phyloP scores from a whole-genome alignment of 2,888 invertebrate genomes.

The Euzetes globulus region DNA sequence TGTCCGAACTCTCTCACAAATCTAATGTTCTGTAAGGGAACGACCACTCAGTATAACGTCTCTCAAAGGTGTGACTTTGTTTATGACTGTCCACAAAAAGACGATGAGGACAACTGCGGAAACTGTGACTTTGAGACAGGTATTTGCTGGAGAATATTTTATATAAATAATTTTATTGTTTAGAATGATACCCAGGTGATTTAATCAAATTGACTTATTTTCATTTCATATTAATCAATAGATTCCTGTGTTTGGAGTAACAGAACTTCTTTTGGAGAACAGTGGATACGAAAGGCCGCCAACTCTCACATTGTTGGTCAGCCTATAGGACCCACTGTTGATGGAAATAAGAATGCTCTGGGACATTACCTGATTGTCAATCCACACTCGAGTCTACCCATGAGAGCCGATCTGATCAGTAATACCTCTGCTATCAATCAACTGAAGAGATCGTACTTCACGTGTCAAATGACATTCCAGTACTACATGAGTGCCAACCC shows the following conservation, averaged over 20 bases:
- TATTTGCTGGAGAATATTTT: not conserved
- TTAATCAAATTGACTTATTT: too few relatives aligned
- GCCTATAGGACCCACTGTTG: not conserved
- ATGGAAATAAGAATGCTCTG: not conserved
- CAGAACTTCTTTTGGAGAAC: not conserved
- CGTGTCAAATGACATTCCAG: conserved; percentile 24
- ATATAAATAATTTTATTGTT: too few relatives aligned
- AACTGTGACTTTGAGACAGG: conserved; percentile 23
- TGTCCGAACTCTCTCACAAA: not conserved
- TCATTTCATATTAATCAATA: not conserved
- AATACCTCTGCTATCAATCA: too few relatives aligned
- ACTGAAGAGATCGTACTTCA: not conserved
- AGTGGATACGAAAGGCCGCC: not conserved
- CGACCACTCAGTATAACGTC: not conserved
- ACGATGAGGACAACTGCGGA: conserved; percentile 29
- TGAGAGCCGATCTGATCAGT: too few relatives aligned
- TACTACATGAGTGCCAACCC: conserved; percentile 8
- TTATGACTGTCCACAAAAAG: conserved; percentile 23
- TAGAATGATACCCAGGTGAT: too few relatives aligned
- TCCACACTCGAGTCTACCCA: too few relatives aligned
- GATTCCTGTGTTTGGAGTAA: conserved; percentile 23
- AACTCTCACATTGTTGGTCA: too few relatives aligned
- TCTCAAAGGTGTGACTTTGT: conserved; percentile 22
- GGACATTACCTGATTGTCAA: conserved; percentile 22
- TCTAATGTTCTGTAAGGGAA: not conserved